Evolutionary conservation across 2,113 vertebrate genomes (phyloP), one percentile per base, ranked within the genome.

Genomic region (Anoura caudifer): DNA sequence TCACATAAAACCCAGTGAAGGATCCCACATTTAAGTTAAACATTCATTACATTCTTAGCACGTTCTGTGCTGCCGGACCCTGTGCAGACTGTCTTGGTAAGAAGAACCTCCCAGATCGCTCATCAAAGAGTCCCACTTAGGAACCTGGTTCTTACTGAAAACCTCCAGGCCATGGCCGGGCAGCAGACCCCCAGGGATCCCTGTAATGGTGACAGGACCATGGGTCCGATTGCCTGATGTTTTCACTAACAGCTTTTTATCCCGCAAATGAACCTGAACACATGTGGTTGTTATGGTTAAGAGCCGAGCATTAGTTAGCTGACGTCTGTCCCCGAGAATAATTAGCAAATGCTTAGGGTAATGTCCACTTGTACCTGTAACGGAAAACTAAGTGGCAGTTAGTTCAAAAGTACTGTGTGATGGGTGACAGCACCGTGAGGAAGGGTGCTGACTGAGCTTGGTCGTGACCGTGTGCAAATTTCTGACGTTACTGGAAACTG

Each of bases 11-110:
- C 56, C 47, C 45, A 31, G 43, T 52, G 82, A 83, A 91, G 54
- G 69, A 79, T 88, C 31, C 54, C 56, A 91, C 50, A 56, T 54
- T 91, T 91, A 94, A 86, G 90, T 84, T n/a, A 90, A 77, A 41
- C 80, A 70, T 95, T 86, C 38, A 92, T 93, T 87, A 95, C 88
- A 90, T 91, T 75, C 45, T 83, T 70, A 87, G 90, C 75, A 41
- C 77, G 87, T n/a, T 90, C 77, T 95, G 90, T 76, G 50, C 80
- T 87, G 45, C 75, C 61, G 63, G 90, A n/a, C 87, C 94, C 80
- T 83, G 79, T 95, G 85, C 76, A 96, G 59, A 86, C 59, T 28
- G 4, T 88, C 52, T 92, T 83, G 80, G 47, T 33, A 41, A 63
- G 91, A 72, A 69, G 73, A 63, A 43, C 47, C 61, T 89, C n/a